These are phyloP conservation scores for Caenorhabditis inopinata DNA, from an alignment of 1,140 invertebrate species.

Conservation along the genomic window DNA sequence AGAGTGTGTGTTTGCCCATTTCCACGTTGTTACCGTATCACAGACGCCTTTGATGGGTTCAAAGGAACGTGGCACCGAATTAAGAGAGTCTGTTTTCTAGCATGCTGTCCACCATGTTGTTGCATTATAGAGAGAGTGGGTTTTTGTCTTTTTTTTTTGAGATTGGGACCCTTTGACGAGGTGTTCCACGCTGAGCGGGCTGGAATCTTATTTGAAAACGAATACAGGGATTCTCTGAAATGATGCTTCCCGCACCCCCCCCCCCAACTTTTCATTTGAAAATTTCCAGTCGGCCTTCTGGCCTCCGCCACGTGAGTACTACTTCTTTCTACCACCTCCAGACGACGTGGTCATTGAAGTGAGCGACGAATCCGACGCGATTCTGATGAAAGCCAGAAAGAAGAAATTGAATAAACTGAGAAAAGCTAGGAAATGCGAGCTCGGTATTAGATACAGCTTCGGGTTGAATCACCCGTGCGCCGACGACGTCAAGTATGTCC, in stretches of 20 bases:
- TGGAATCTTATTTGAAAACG: too few relatives aligned
- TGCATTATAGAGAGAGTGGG: neutral
- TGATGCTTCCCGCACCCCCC: too few relatives aligned
- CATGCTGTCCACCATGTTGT: constrained; percentile 31
- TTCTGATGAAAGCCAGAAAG: constrained; percentile 22
- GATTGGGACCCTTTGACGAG: neutral
- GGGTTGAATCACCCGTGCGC: constrained; percentile 38
- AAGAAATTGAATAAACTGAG: constrained; percentile 40
- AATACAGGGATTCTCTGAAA: too few relatives aligned
- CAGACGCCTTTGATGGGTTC: neutral
- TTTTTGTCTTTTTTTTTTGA: neutral
- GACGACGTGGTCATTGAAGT: neutral
- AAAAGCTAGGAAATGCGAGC: neutral
- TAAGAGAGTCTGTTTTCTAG: neutral
- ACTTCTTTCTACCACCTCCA: constrained; percentile 35
- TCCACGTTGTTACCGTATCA: neutral
- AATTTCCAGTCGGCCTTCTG: constrained; percentile 39
- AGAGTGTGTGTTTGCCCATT: constrained; percentile 8
- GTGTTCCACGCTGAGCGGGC: too few relatives aligned
- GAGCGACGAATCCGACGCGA: neutral
- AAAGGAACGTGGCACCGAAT: neutral
- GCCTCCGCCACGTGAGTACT: constrained; percentile 44
- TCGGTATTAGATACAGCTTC: constrained; percentile 7
- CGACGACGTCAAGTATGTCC: constrained; percentile 33
- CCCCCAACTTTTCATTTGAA: neutral